phyloP scores from a whole-genome alignment of 2,888 invertebrate species.

The Phyllotreta striolata region DNA sequence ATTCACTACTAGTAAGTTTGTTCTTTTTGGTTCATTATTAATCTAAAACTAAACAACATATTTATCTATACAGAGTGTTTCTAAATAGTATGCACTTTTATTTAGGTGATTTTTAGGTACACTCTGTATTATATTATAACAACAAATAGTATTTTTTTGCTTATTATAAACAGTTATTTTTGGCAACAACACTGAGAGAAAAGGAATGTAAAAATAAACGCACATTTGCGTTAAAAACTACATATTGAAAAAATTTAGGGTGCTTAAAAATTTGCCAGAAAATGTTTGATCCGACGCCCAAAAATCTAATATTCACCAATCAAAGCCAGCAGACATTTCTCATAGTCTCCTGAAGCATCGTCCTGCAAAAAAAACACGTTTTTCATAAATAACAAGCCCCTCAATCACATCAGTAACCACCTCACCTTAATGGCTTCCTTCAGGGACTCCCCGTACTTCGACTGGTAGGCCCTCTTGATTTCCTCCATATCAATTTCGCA shows the following conservation, averaged over 20 bases:
- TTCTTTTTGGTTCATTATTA: no score
- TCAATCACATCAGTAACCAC: not conserved
- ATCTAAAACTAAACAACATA: no score
- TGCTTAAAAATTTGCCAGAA: no score
- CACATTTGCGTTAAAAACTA: no score
- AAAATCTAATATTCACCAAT: constrained; percentile 59
- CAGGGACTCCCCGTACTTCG: constrained; percentile 77
- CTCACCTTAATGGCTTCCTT: constrained; percentile 81
- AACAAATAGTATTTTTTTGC: no score
- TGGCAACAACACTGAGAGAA: not conserved
- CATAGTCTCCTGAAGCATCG: constrained; percentile 88
- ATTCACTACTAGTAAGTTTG: no score
- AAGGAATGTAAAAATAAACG: not conserved
- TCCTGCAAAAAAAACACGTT: constrained; percentile 66
- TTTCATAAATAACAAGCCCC: not conserved
- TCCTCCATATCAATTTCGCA: constrained; percentile 86
- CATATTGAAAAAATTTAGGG: no score
- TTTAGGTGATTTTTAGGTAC: no score
- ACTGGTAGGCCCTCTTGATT: constrained; percentile 80
- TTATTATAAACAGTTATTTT: not conserved
- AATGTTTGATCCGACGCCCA: no score
- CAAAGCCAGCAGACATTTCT: constrained; percentile 80
- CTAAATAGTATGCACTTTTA: no score
- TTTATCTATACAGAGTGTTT: no score
- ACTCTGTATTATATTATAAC: no score